Conservation (phyloP, 2,113 vertebrate genomes). For the Cacatua alba region DNA sequence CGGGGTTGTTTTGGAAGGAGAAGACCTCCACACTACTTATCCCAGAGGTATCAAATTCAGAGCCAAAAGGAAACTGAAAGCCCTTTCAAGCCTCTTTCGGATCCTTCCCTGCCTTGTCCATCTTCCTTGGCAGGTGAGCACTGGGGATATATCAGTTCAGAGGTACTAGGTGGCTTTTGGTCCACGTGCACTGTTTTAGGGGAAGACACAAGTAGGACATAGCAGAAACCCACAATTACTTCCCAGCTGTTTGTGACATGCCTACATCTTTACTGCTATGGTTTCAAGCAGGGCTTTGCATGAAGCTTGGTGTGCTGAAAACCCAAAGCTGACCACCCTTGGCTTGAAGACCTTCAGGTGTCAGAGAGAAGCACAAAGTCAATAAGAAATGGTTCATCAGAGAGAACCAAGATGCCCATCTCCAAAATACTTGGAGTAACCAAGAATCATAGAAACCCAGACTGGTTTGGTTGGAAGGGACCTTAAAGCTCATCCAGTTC, state of each 20-base stretch:
- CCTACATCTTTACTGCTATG: background rate
- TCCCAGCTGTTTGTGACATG: background rate
- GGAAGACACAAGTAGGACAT: background rate
- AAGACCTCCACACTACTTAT: background rate
- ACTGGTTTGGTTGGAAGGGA: background rate
- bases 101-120: background rate
- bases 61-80: background rate
- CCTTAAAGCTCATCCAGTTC: background rate
- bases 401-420: background rate
- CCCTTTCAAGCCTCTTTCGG: background rate
- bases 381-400: background rate
- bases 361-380: background rate
- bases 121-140: background rate
- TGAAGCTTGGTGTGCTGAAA: rapidly evolving
- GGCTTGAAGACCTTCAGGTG: background rate
- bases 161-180: background rate
- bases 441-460: background rate
- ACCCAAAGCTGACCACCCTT: background rate
- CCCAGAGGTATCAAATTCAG: background rate
- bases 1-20: background rate
- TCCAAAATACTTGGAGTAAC: background rate
- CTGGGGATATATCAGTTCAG: background rate
- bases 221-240: background rate
- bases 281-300: background rate
- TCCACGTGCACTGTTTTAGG: background rate